Conservation (phyloP, 2,113 vertebrate genomes). For the Cercocebus atys region DNA sequence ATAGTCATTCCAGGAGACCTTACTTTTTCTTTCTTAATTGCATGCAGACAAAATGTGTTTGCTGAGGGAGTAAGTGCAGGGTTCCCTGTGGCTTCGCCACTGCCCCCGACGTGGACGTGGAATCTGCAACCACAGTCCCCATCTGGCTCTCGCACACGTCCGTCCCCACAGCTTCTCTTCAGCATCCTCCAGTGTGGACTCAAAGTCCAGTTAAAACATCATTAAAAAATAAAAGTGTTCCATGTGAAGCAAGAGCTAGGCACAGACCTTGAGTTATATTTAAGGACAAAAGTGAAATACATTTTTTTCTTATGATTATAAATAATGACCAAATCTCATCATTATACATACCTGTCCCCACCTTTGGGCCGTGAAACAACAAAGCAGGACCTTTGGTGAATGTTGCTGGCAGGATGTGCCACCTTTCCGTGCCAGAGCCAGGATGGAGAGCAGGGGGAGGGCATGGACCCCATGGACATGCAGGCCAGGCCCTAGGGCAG, state of each 20-base stretch:
- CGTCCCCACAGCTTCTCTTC: rapidly evolving
- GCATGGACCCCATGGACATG: rapidly evolving
- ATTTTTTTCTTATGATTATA: background rate
- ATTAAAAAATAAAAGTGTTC: too few species aligned
- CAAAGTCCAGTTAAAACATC: background rate
- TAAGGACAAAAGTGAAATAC: background rate
- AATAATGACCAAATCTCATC: too few species aligned
- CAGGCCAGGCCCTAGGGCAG: background rate
- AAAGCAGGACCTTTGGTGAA: rapidly evolving
- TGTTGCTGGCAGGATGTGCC: rapidly evolving
- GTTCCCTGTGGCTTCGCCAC: rapidly evolving
- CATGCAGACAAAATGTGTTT: rapidly evolving
- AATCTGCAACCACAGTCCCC: background rate
- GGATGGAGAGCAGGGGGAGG: background rate
- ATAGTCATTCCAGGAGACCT: rapidly evolving
- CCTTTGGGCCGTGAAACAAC: too few species aligned
- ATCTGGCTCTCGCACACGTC: rapidly evolving
- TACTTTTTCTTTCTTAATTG: background rate
- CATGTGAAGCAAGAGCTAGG: too few species aligned
- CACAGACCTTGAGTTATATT: background rate
- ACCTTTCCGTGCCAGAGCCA: background rate
- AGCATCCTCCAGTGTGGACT: background rate
- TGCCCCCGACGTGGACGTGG: rapidly evolving
- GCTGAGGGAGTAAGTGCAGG: background rate
- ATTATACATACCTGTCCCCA: background rate